Conservation (phyloP, 1,140 invertebrate genomes). For the Heliconius melpomene region DNA sequence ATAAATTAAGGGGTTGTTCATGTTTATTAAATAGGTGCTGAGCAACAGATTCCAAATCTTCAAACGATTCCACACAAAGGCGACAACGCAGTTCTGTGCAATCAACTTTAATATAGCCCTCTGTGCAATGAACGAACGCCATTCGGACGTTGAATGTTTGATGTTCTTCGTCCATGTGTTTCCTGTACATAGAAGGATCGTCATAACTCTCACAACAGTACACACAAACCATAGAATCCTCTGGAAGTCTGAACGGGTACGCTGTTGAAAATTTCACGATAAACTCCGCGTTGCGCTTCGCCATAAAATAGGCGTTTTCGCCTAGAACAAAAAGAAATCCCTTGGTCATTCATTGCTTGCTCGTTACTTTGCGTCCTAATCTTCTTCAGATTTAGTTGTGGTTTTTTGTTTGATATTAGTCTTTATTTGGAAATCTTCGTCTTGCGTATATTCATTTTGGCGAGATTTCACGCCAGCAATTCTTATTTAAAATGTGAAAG, state of each 20-base stretch:
- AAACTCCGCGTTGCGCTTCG: constrained; percentile 67
- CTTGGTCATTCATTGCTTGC: constrained; percentile 54
- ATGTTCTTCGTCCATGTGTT: constrained; percentile 61
- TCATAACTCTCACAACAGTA: constrained; percentile 62
- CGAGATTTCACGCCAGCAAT: background rate
- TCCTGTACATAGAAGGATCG: constrained; percentile 53
- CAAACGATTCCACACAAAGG: constrained; percentile 50
- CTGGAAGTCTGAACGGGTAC: constrained; percentile 68
- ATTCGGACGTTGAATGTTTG: constrained; percentile 48
- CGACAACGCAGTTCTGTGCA: constrained; percentile 60
- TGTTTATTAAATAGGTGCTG: constrained; percentile 55
- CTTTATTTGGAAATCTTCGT: background rate
- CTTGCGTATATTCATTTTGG: background rate
- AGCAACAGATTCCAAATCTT: constrained; percentile 49
- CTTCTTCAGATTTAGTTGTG: constrained; percentile 27
- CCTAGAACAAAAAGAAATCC: constrained; percentile 77
- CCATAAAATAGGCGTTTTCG: constrained; percentile 57
- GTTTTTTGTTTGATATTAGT: background rate
- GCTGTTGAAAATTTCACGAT: constrained; percentile 64
- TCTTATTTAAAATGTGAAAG: background rate
- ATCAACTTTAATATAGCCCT: constrained; percentile 62
- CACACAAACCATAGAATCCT: constrained; percentile 64
- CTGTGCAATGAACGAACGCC: constrained; percentile 57
- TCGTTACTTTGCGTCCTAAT: constrained; percentile 34
- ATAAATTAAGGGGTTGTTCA: constrained; percentile 45